phyloP scores from a whole-genome alignment of 2,113 vertebrate genomes.

The Rhinoderma darwinii region DNA sequence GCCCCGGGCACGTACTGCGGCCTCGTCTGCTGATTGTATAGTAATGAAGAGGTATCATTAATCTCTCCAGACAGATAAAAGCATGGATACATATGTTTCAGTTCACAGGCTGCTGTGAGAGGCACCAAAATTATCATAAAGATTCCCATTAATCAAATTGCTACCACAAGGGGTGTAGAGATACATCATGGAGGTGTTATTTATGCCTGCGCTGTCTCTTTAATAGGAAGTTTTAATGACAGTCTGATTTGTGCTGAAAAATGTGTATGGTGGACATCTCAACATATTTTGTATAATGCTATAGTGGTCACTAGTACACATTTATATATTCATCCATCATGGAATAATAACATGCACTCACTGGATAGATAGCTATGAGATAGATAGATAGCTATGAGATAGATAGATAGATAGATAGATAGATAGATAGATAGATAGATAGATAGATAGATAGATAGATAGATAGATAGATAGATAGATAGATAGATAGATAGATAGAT shows the following conservation, averaged over 20 bases:
- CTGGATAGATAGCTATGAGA: too few relatives aligned
- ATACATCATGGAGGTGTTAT: not conserved
- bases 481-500: too few relatives aligned
- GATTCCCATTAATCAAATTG: conserved; percentile 25
- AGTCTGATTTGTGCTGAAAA: not conserved
- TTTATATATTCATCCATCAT: not conserved
- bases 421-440: too few relatives aligned
- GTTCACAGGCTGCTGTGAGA: conserved; percentile 27
- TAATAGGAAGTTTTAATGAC: not conserved
- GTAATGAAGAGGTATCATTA: not conserved
- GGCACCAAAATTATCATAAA: conserved; percentile 28
- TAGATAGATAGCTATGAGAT: too few relatives aligned
- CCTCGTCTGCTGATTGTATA: not conserved
- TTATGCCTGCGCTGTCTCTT: not conserved
- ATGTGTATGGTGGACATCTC: conserved; percentile 6
- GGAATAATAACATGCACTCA: too few relatives aligned
- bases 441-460: too few relatives aligned
- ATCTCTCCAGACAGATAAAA: conserved; percentile 37
- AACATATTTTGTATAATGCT: not conserved
- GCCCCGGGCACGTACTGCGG: not conserved
- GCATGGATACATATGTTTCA: conserved; percentile 16
- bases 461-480: too few relatives aligned
- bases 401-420: too few relatives aligned
- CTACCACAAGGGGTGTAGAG: not conserved
- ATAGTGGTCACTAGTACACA: not conserved